phyloP scores from a whole-genome alignment of 1,140 invertebrate genomes.

The Ylistrum balloti region DNA sequence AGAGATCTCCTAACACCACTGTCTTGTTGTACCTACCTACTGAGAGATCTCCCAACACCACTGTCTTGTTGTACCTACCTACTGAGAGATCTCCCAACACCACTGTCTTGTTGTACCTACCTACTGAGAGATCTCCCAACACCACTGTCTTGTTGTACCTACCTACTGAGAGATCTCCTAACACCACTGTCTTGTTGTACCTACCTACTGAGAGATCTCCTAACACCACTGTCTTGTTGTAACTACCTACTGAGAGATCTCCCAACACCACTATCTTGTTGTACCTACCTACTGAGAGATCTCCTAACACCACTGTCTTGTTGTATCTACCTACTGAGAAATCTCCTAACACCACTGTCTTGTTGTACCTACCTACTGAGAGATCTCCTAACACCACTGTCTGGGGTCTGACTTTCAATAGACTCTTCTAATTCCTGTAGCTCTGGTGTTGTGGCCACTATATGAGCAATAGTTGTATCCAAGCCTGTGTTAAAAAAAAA shows the following conservation, averaged over 20 bases:
- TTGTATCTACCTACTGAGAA: not conserved
- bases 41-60: not conserved
- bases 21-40: too few relatives aligned
- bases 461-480: slow-evolving; percentile 73
- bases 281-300: too few relatives aligned
- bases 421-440: slow-evolving; percentile 75
- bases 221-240: too few relatives aligned
- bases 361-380: not conserved
- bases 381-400: not conserved
- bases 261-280: too few relatives aligned
- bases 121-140: too few relatives aligned
- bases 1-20: not conserved
- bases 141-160: too few relatives aligned
- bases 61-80: not conserved
- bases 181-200: too few relatives aligned
- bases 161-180: too few relatives aligned
- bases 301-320: too few relatives aligned
- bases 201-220: too few relatives aligned
- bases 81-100: not conserved
- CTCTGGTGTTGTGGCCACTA: slow-evolving; percentile 78
- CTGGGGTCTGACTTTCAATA: slow-evolving; percentile 60
- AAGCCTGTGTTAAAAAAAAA: slow-evolving; percentile 63
- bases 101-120: slow-evolving; percentile 50
- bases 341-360: not conserved
- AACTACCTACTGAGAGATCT: too few relatives aligned